Conservation (phyloP, 1,140 invertebrate genomes). For the Meloidogyne hapla region DNA sequence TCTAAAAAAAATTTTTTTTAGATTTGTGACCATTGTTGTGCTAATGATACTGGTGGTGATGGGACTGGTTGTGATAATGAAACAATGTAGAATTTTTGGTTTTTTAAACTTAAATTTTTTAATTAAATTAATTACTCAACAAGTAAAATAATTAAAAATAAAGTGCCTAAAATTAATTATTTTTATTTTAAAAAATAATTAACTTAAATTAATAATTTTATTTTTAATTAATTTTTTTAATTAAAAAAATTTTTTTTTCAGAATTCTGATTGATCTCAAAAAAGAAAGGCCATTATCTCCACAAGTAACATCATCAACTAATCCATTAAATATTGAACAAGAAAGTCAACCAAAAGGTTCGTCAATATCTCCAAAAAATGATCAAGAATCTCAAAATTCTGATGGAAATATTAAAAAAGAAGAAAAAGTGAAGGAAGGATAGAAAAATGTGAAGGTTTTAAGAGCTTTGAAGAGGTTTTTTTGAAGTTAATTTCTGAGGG, state of each 20-base stretch:
- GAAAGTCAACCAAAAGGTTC: background rate
- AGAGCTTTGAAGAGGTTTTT: too few species aligned
- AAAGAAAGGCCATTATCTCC: slow-evolving; percentile 15
- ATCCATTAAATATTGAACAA: background rate
- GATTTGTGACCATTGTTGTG: slow-evolving; percentile 39
- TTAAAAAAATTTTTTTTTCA: background rate
- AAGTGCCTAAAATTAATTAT: too few species aligned
- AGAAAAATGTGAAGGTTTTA: background rate
- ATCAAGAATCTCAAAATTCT: background rate
- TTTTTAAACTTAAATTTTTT: background rate
- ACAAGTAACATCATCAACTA: slow-evolving; percentile 22
- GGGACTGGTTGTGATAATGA: slow-evolving; percentile 1
- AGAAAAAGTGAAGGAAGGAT: background rate
- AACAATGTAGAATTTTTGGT: background rate
- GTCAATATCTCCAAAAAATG: too few species aligned
- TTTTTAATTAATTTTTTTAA: background rate
- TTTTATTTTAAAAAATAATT: too few species aligned
- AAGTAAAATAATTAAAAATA: too few species aligned
- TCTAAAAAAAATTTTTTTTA: too few species aligned
- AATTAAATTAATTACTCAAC: too few species aligned
- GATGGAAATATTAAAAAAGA: background rate
- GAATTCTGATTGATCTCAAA: background rate
- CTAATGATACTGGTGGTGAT: slow-evolving; percentile 27
- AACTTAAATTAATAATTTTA: too few species aligned
- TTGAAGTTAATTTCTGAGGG: background rate